These are phyloP conservation scores for Melanogrammus aeglefinus DNA, from an alignment of 2,797 vertebrate species.

Conservation along the genomic window DNA sequence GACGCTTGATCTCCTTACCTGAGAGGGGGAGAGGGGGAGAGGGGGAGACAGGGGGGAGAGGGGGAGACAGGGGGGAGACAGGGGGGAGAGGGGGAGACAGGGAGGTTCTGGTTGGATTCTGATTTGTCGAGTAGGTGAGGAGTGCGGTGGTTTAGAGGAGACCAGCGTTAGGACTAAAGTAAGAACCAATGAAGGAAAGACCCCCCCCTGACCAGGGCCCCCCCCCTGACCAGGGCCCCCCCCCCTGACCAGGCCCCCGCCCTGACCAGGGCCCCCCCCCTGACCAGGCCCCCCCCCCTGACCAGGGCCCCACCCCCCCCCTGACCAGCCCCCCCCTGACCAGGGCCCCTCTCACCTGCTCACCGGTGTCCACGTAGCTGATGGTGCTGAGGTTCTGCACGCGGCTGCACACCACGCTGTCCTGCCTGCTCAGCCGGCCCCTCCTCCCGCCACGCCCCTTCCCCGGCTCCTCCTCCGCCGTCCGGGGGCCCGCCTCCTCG, in stretches of 20 bases:
- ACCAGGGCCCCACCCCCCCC: too few relatives aligned
- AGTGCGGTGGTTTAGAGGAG: background rate
- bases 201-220: too few relatives aligned
- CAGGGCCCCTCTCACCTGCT: too few relatives aligned
- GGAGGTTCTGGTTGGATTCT: background rate
- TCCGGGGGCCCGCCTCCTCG: conserved; percentile 7
- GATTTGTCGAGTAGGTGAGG: background rate
- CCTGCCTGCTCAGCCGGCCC: conserved; percentile 79
- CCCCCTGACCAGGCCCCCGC: too few relatives aligned
- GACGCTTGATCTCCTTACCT: conserved; percentile 88
- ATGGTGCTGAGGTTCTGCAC: conserved; percentile 87
- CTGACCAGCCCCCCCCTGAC: too few relatives aligned
- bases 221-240: too few relatives aligned
- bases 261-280: too few relatives aligned
- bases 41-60: too few relatives aligned
- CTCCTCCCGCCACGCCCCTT: conserved; percentile 64
- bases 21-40: conserved; percentile 10
- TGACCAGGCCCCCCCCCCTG: too few relatives aligned
- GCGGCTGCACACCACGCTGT: conserved; percentile 84
- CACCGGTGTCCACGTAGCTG: conserved; percentile 76
- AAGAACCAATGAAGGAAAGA: background rate
- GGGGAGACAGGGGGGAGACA: too few relatives aligned
- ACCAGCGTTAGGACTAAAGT: background rate
- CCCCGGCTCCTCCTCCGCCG: background rate
- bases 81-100: conserved; percentile 15